Evolutionary conservation across 2,113 vertebrate species (phyloP).

Genomic region (Glaucomys volans): DNA sequence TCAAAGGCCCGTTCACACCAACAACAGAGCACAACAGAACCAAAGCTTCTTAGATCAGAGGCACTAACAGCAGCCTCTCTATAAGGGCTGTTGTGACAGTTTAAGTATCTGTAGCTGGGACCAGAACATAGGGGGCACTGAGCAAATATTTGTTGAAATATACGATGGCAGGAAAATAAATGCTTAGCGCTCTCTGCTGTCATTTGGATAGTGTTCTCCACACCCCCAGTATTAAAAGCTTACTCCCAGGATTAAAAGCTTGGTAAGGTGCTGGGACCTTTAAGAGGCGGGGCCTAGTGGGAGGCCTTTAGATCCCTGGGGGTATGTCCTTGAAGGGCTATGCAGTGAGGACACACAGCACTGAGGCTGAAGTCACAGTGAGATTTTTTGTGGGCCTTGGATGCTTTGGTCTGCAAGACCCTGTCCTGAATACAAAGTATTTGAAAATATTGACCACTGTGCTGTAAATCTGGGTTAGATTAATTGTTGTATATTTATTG

Average conservation of each 20-base stretch:
- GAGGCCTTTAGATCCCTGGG: not conserved
- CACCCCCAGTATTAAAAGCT: too few species aligned
- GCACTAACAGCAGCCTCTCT: not conserved
- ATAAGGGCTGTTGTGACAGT: not conserved
- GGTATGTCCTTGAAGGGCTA: too few species aligned
- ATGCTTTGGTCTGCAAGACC: not conserved
- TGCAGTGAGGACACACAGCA: too few species aligned
- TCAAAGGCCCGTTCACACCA: not conserved
- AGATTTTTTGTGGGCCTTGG: too few species aligned
- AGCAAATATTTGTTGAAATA: not conserved
- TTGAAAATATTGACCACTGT: not conserved
- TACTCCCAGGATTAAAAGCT: accelerated
- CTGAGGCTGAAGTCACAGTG: too few species aligned
- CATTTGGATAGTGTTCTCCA: not conserved
- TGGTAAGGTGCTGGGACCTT: not conserved
- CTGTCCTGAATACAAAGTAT: not conserved
- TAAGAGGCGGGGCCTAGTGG: not conserved
- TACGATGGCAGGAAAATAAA: not conserved
- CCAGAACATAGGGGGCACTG: not conserved
- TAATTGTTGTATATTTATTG: not conserved
- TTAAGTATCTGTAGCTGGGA: not conserved
- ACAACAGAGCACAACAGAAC: not conserved
- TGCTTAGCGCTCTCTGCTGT: not conserved
- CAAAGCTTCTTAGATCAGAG: not conserved
- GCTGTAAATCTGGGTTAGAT: not conserved